phyloP scores from a whole-genome alignment of 30 jellyfish, hydroid and myxozoan species.

The Aurelia sp. region DNA sequence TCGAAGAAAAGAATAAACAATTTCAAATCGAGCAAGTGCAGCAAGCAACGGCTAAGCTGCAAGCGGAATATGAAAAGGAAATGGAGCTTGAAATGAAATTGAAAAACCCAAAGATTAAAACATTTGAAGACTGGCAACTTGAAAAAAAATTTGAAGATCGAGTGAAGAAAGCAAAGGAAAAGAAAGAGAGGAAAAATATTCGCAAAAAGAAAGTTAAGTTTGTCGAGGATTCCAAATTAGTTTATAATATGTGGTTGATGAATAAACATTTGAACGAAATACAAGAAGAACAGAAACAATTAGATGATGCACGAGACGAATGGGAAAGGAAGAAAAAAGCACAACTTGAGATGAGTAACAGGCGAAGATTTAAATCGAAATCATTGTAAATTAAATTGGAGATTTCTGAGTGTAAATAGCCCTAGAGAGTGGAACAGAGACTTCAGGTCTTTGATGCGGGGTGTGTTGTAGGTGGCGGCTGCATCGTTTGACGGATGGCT shows the following conservation, averaged over 20 bases:
- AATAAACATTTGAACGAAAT: slow-evolving; percentile 50
- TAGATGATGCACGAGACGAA: slow-evolving; percentile 21
- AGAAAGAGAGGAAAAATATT: slow-evolving; percentile 8
- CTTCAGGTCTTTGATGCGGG: too few relatives aligned
- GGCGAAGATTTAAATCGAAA: slow-evolving; percentile 14
- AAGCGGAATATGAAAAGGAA: slow-evolving; percentile 39
- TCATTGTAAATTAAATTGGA: background rate
- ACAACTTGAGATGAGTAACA: background rate
- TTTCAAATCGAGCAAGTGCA: slow-evolving; percentile 58
- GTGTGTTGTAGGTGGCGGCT: too few relatives aligned
- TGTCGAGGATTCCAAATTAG: slow-evolving; percentile 59
- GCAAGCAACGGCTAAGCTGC: slow-evolving; percentile 25
- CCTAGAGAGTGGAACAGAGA: too few relatives aligned
- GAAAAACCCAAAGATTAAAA: slow-evolving; percentile 44
- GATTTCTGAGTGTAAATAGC: too few relatives aligned
- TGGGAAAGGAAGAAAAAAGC: slow-evolving; percentile 45
- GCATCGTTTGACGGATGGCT: too few relatives aligned
- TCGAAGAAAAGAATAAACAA: slow-evolving; percentile 31
- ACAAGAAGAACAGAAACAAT: slow-evolving; percentile 47
- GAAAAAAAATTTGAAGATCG: slow-evolving; percentile 58
- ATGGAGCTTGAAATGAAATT: slow-evolving; percentile 14
- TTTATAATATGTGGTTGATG: slow-evolving; percentile 65
- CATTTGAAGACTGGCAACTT: slow-evolving; percentile 76
- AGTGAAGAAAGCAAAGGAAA: slow-evolving; percentile 30
- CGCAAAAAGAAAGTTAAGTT: slow-evolving; percentile 16